Conservation (phyloP, 2,888 invertebrate species). For the Lithosia quadra region DNA sequence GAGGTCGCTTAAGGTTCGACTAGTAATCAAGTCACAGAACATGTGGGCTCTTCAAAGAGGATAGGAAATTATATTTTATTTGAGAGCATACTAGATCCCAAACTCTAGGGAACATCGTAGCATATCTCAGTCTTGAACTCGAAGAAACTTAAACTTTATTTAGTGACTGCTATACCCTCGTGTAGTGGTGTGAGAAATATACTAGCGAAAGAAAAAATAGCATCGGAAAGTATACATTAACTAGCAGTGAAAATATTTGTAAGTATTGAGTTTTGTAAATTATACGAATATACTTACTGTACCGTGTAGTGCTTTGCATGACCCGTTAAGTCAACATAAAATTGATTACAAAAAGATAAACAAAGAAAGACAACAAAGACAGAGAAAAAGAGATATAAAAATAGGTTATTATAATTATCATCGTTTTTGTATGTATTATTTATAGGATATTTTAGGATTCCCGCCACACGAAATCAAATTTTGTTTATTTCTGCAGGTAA, state of each 20-base stretch:
- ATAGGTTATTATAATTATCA: no score
- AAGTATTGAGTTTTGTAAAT: neutral
- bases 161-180: neutral
- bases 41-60: no score
- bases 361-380: no score
- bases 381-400: neutral
- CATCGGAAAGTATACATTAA: neutral
- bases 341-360: no score
- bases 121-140: neutral
- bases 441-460: neutral
- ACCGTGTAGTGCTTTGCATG: no score
- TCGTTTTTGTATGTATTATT: neutral
- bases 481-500: conserved; percentile 1
- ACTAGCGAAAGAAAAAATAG: neutral
- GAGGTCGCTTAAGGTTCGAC: no score
- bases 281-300: neutral
- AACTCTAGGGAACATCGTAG: no score
- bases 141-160: neutral
- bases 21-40: no score
- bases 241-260: neutral
- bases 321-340: no score
- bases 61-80: no score
- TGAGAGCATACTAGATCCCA: no score
- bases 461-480: neutral
- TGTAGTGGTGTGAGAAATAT: neutral